phyloP scores from a whole-genome alignment of 2,888 invertebrate genomes.

The Spisula solida region DNA sequence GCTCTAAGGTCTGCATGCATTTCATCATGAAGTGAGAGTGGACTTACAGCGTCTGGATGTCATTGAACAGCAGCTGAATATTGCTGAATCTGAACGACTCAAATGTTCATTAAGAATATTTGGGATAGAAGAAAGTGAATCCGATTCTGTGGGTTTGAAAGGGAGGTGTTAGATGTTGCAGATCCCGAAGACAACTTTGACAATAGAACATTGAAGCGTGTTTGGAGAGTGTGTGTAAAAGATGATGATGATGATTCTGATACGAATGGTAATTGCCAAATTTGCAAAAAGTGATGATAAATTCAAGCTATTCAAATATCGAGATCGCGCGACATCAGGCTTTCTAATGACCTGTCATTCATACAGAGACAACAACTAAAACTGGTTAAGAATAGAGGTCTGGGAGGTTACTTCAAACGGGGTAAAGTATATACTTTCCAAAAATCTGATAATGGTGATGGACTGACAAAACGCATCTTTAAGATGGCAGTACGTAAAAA shows the following conservation, averaged over 20 bases:
- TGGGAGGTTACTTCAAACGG: too few relatives aligned
- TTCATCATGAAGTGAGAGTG: not conserved
- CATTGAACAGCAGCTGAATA: not conserved
- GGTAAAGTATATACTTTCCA: not conserved
- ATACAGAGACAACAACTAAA: conserved; percentile 24
- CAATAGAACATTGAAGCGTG: not conserved
- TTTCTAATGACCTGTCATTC: conserved; percentile 4
- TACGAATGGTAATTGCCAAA: not conserved
- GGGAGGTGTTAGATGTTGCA: not conserved
- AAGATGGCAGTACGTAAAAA: not conserved
- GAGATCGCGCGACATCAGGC: not conserved
- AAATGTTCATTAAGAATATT: not conserved
- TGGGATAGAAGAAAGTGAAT: too few relatives aligned
- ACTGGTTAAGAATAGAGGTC: too few relatives aligned
- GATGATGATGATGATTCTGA: not conserved
- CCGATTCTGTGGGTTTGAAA: not conserved
- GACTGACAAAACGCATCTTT: not conserved
- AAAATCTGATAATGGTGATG: not conserved
- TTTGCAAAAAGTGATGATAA: not conserved
- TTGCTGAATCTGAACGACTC: not conserved
- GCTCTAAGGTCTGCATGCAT: too few relatives aligned
- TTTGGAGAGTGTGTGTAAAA: not conserved
- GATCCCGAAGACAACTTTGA: not conserved
- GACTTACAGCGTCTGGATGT: not conserved
- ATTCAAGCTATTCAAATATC: conserved; percentile 8